Conservation (phyloP, 2,888 invertebrate species). For the Zeuzera pyrina region DNA sequence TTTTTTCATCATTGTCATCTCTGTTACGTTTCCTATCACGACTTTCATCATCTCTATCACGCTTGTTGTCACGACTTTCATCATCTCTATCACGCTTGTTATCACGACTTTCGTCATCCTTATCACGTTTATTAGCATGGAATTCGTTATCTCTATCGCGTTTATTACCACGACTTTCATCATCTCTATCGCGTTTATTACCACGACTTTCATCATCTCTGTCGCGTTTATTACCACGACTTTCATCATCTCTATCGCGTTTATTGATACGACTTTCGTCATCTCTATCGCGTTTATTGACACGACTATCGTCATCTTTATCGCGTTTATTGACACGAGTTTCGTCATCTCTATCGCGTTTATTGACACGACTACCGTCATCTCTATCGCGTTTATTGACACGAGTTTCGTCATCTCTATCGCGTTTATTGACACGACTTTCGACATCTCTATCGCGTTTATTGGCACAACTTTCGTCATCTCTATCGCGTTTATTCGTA, state of each 20-base stretch:
- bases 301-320: background rate
- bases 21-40: constrained; percentile 3
- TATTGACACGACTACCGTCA: constrained; percentile 8
- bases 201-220: constrained; percentile 15
- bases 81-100: constrained; percentile 12
- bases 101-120: constrained; percentile 16
- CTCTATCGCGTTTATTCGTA: constrained; percentile 2
- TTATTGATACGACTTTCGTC: constrained; percentile 8
- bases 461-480: background rate
- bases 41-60: constrained; percentile 9
- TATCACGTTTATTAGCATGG: constrained; percentile 12
- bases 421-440: constrained; percentile 4
- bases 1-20: background rate
- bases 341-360: constrained; percentile 7
- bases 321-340: constrained; percentile 1
- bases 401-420: constrained; percentile 13
- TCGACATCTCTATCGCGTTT: background rate
- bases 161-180: background rate
- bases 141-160: constrained; percentile 7
- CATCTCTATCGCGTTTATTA: constrained; percentile 4
- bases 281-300: constrained; percentile 10
- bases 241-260: constrained; percentile 6
- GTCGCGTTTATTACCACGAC: constrained; percentile 12
- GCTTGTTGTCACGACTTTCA: constrained; percentile 5
- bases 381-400: constrained; percentile 9